phyloP scores from a whole-genome alignment of 2,888 invertebrate genomes.

The Synanthedon tipuliformis region DNA sequence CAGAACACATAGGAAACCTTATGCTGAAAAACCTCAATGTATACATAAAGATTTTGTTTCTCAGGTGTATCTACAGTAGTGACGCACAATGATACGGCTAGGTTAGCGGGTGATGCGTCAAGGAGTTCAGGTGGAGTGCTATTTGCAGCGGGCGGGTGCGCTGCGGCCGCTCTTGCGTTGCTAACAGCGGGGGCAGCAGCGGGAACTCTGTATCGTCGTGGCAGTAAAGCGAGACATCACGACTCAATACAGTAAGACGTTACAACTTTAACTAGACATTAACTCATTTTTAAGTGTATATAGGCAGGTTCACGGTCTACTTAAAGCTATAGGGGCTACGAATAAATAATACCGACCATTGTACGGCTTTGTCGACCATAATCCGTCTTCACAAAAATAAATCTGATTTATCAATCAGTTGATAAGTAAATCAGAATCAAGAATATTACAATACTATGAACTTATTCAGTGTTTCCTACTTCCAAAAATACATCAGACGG shows the following conservation, averaged over 20 bases:
- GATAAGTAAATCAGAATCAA: too few relatives aligned
- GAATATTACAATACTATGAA: too few relatives aligned
- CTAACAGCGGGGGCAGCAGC: slow-evolving; percentile 78
- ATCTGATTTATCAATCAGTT: too few relatives aligned
- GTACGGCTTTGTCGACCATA: too few relatives aligned
- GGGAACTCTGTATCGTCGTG: slow-evolving; percentile 75
- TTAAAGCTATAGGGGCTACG: too few relatives aligned
- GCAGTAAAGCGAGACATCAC: slow-evolving; percentile 75
- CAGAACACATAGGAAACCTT: too few relatives aligned
- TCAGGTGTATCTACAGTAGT: slow-evolving; percentile 61
- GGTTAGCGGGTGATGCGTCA: slow-evolving; percentile 75
- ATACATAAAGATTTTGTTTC: too few relatives aligned
- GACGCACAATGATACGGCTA: slow-evolving; percentile 79
- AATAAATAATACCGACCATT: too few relatives aligned
- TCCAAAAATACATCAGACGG: too few relatives aligned
- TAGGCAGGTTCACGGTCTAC: background rate
- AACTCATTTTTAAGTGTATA: slow-evolving; percentile 1
- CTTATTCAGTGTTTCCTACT: too few relatives aligned
- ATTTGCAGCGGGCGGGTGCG: slow-evolving; percentile 86
- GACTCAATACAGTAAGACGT: slow-evolving; percentile 74
- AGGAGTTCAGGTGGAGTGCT: slow-evolving; percentile 76
- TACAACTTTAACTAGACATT: slow-evolving; percentile 1
- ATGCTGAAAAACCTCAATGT: too few relatives aligned
- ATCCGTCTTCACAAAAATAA: too few relatives aligned
- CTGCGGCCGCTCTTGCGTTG: slow-evolving; percentile 75